Percentiles rank a stretch among this genome's conserved stretches.
Conservation (phyloP, 2,113 vertebrate genomes). For the Thomomys bottae region DNA sequence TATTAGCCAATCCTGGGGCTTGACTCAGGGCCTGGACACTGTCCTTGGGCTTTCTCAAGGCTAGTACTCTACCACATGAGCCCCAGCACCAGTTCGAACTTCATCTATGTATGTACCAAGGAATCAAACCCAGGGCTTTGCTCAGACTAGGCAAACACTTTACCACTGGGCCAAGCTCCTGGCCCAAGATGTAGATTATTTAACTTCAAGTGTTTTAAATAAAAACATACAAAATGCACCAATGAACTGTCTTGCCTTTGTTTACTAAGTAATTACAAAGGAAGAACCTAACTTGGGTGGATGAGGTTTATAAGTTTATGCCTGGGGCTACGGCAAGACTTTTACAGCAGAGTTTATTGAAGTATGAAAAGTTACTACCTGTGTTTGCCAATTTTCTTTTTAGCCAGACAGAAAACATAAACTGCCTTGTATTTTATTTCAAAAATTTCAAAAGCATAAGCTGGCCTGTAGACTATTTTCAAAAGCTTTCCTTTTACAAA, state of each 20-base stretch:
- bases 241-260: constrained; percentile 61
- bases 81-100: too few relatives aligned
- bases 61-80: too few relatives aligned
- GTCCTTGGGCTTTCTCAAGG: too few relatives aligned
- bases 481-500: constrained; percentile 85
- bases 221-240: constrained; percentile 45
- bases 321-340: constrained; percentile 55
- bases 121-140: too few relatives aligned
- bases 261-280: constrained; percentile 57
- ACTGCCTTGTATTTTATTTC: constrained; percentile 81
- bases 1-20: too few relatives aligned
- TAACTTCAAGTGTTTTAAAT: constrained; percentile 59
- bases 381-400: constrained; percentile 78
- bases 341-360: constrained; percentile 69
- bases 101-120: too few relatives aligned
- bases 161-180: too few relatives aligned
- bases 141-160: too few relatives aligned
- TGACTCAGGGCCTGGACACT: too few relatives aligned
- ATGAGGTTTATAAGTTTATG: constrained; percentile 29
- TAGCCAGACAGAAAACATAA: constrained; percentile 82
- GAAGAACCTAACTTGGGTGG: constrained; percentile 41
- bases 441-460: constrained; percentile 73
- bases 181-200: constrained; percentile 29
- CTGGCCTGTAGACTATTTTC: constrained; percentile 81
- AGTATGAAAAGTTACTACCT: constrained; percentile 69